Base-by-base conservation (phyloP, 2,888 invertebrate species). In the Polylopha cassiicola region DNA sequence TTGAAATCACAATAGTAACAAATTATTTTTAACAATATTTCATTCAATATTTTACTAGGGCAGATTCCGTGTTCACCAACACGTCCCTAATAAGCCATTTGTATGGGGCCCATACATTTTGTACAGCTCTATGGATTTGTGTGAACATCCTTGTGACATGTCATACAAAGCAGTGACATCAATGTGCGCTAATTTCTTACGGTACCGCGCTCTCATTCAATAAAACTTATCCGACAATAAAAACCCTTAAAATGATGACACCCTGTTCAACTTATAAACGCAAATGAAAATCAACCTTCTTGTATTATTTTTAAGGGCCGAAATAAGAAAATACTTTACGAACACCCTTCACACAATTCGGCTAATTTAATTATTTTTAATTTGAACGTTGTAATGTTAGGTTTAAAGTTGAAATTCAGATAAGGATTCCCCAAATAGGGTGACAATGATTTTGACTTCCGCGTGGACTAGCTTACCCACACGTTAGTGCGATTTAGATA, bases 171-270 rank as follows among this genome's bases (percentile, higher is more conserved):
- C 48, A 45, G 45, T 52, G 66, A 66, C 69, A 72, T 81, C 74
- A 84, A 80, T 80, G 76, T 65, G 61, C 65, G 62, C 79, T 84
- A 82, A 85, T 84, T 85, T 70, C 79, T 76, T 78, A 78, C 80
- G 81, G 74, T 73, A 55, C 71, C 66, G 64, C 73, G 73, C 75
- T 63, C 71, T 72, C 59, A 69, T 74, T 70, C 69, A 50, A 54
- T 53, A 46, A 43, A 46, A 47, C 31, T 30, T 37, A 31, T 28
- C 10, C 26, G 18, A 44, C 47, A 42, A 39, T 46, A 37, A 31
- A 31, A 14, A 27, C 30, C 36, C 17, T 10, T 27, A 21, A 23
- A 1, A 3, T 8, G 3, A 15, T 8, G 0, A 1, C 1, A 1
- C n/a, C n/a, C n/a, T n/a, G n/a, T n/a, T n/a, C n/a, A n/a, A n/a